Evolutionary conservation across 2,113 vertebrate species (phyloP).

Genomic region (Cebidichthys violaceus): DNA sequence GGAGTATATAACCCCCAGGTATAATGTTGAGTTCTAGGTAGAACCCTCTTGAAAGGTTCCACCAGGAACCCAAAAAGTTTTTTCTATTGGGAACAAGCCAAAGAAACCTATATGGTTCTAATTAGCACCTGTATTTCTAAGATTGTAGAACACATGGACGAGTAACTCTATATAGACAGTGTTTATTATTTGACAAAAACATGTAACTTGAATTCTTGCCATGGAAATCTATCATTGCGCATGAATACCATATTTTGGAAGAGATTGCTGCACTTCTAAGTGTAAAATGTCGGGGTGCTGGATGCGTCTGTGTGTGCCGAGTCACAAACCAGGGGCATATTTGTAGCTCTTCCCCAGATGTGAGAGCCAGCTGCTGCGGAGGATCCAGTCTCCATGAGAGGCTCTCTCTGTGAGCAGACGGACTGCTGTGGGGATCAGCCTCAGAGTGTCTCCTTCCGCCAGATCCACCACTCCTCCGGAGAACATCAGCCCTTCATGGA

Average conservation of each 20-base stretch:
- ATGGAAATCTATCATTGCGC: background rate
- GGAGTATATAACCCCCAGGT: background rate
- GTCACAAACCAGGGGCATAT: slow-evolving; percentile 78
- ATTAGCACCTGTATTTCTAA: background rate
- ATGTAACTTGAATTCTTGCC: background rate
- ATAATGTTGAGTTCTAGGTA: too few relatives aligned
- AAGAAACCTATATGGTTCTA: background rate
- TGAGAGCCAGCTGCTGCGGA: slow-evolving; percentile 93
- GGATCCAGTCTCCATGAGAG: slow-evolving; percentile 92
- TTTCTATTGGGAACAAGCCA: background rate
- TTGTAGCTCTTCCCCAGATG: slow-evolving; percentile 87
- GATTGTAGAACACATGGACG: background rate
- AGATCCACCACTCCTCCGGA: slow-evolving; percentile 74
- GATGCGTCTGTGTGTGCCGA: background rate
- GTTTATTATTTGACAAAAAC: background rate
- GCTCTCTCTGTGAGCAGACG: slow-evolving; percentile 90
- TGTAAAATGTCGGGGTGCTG: background rate
- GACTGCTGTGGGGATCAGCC: slow-evolving; percentile 87
- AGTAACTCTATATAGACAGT: background rate
- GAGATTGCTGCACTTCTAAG: background rate
- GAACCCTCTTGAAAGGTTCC: too few relatives aligned
- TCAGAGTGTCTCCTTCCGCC: slow-evolving; percentile 82
- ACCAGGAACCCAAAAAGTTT: too few relatives aligned
- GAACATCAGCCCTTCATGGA: slow-evolving; percentile 86
- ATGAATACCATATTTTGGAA: background rate